Percentiles rank a stretch among this genome's conserved stretches.
phyloP scores from a whole-genome alignment of 92 coral and sea anemone genomes.

The Epizoanthus rinbou region DNA sequence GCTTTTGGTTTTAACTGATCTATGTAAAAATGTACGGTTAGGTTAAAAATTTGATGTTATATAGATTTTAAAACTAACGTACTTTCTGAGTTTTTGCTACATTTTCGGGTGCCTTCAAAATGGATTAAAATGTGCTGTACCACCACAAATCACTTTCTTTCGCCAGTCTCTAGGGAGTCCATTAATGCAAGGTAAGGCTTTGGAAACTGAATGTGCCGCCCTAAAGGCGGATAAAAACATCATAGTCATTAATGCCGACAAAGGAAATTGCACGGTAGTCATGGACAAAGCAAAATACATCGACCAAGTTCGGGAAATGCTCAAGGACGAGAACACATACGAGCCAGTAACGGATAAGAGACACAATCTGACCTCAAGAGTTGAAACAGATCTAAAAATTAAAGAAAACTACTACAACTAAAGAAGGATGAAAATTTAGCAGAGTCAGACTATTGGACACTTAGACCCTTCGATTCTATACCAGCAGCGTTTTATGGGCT shows the following conservation, averaged over 20 bases:
- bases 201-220: no score
- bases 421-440: conserved; percentile 5
- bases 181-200: no score
- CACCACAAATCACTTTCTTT: no score
- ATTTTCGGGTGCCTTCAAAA: no score
- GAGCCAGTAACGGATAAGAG: conserved; percentile 10
- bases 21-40: no score
- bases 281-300: conserved; percentile 8
- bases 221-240: background rate
- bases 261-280: conserved; percentile 39
- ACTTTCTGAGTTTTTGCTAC: no score
- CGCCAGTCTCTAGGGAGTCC: no score
- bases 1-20: no score
- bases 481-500: conserved; percentile 23
- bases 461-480: conserved; percentile 27
- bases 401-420: background rate
- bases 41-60: no score
- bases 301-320: conserved; percentile 13
- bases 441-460: conserved; percentile 12
- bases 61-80: no score
- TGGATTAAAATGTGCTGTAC: no score
- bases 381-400: conserved; percentile 20
- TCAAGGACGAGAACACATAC: background rate
- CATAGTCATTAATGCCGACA: conserved; percentile 43
- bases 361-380: conserved; percentile 1